These are phyloP conservation scores for Polymixis lichenea DNA, from an alignment of 2,888 invertebrate genomes.

Conservation along the genomic window DNA sequence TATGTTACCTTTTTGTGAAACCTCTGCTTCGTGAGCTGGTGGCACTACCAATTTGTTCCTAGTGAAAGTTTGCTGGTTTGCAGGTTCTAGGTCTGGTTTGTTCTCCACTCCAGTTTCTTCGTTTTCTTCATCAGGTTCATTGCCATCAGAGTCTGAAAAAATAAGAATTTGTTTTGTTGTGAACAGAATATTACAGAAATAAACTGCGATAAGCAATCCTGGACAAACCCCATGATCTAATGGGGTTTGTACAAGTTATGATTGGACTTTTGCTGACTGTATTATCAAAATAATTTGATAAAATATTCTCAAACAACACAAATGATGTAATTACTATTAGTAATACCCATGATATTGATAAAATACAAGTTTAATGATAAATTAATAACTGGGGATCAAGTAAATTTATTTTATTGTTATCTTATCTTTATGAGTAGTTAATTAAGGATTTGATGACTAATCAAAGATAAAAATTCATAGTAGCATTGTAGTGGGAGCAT, in stretches of 20 bases:
- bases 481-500: background rate
- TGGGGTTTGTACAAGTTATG: background rate
- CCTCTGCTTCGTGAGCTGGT: conserved; percentile 44
- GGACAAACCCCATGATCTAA: no score
- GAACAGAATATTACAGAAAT: background rate
- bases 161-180: background rate
- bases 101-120: conserved; percentile 49
- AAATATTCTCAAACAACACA: conserved; percentile 2
- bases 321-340: conserved; percentile 6
- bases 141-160: conserved; percentile 77
- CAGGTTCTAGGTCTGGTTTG: conserved; percentile 43
- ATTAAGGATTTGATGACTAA: conserved; percentile 23
- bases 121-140: conserved; percentile 60
- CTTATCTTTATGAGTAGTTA: conserved; percentile 15
- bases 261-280: background rate
- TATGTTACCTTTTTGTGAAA: conserved; percentile 61
- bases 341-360: background rate
- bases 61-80: conserved; percentile 27
- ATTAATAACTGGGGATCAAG: conserved; percentile 2
- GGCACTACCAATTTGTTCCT: conserved; percentile 34
- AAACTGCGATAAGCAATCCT: background rate
- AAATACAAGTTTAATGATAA: conserved; percentile 28
- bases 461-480: background rate
- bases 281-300: conserved; percentile 1
- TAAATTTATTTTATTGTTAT: conserved; percentile 10